phyloP scores from a whole-genome alignment of 1,140 invertebrate genomes.

The Cyrtorhinus lividipennis region DNA sequence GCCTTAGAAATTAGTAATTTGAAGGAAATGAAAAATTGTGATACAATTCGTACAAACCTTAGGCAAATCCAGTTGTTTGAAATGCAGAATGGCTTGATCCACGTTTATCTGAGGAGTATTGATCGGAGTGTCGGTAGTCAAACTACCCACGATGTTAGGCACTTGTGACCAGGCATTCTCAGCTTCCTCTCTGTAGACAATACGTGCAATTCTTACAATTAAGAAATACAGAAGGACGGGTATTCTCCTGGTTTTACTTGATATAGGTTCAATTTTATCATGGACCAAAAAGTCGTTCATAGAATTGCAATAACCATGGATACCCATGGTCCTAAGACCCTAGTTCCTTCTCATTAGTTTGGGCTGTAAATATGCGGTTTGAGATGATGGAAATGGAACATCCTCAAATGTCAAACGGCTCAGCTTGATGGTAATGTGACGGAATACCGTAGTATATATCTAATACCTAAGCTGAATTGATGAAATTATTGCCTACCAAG shows the following conservation, averaged over 20 bases:
- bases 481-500: too few species aligned
- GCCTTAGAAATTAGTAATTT: not conserved
- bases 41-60: too few species aligned
- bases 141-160: not conserved
- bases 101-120: not conserved
- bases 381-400: not conserved
- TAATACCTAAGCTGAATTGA: too few species aligned
- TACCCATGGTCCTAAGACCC: not conserved
- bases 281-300: not conserved
- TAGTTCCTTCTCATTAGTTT: not conserved
- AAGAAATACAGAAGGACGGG: not conserved
- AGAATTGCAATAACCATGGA: not conserved
- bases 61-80: conserved; percentile 12
- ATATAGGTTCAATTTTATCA: too few species aligned
- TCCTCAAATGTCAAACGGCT: too few species aligned
- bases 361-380: too few species aligned
- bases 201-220: not conserved
- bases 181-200: conserved; percentile 4
- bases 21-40: not conserved
- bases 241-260: too few species aligned
- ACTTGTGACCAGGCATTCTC: conserved; percentile 4
- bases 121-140: not conserved
- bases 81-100: conserved; percentile 4
- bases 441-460: too few species aligned
- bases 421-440: too few species aligned